A percentile compares a stretch with the other conserved stretches of the same genome.
Conservation (phyloP, 2,113 vertebrate genomes). For the Alligator sinensis region DNA sequence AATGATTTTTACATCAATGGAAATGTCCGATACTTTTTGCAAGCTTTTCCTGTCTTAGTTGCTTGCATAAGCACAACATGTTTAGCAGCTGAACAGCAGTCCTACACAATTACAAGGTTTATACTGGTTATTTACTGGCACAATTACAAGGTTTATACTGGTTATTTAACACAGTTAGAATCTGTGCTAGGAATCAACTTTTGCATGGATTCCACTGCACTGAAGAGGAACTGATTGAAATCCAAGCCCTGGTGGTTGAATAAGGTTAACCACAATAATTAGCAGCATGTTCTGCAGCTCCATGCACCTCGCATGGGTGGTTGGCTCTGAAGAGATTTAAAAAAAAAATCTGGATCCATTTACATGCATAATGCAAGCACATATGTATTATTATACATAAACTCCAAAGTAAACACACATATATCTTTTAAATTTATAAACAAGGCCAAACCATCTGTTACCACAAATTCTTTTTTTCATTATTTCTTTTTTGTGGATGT, state of each 20-base stretch:
- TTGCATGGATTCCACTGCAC: neutral
- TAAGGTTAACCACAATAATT: constrained; percentile 53
- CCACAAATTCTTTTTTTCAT: constrained; percentile 32
- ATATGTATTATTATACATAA: constrained; percentile 34
- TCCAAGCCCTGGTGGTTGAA: constrained; percentile 44
- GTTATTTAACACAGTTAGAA: neutral
- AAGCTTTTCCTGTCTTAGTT: neutral
- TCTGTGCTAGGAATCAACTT: neutral
- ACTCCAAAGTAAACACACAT: constrained; percentile 57
- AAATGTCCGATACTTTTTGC: neutral
- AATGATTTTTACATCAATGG: neutral
- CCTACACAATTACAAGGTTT: neutral
- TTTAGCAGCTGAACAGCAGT: neutral
- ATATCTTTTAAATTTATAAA: constrained; percentile 60
- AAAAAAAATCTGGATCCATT: constrained; percentile 38
- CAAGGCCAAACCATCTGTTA: constrained; percentile 22
- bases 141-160: neutral
- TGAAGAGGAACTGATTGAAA: neutral
- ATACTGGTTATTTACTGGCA: neutral
- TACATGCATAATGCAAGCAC: too few relatives aligned
- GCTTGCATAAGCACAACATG: neutral
- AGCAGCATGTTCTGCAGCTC: constrained; percentile 45
- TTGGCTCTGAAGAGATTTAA: constrained; percentile 36
- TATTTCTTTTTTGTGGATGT: constrained; percentile 39
- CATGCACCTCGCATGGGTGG: constrained; percentile 32